phyloP scores from a whole-genome alignment of 2,888 invertebrate genomes.

The Synergus itoensis region DNA sequence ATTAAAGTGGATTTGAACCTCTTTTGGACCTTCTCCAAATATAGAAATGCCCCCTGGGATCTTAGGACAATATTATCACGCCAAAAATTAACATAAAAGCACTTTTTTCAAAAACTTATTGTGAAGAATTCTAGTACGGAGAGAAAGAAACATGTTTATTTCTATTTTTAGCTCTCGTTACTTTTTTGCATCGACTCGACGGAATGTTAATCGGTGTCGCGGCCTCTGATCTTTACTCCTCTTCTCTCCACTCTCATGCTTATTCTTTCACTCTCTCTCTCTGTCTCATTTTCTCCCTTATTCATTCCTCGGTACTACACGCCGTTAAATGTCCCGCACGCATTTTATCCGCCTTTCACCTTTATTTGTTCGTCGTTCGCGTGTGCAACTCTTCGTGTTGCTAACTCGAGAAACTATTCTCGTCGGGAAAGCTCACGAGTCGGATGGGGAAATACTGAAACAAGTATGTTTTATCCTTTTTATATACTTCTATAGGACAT shows the following conservation, averaged over 20 bases:
- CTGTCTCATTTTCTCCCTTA: conserved; percentile 45
- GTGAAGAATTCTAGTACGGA: not conserved
- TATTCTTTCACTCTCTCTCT: conserved; percentile 45
- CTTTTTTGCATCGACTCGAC: conserved; percentile 35
- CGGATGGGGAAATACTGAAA: conserved; percentile 11
- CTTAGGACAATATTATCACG: no score
- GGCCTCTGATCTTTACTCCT: conserved; percentile 49
- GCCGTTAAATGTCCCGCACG: conserved; percentile 62
- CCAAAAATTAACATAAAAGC: no score
- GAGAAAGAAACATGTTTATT: conserved; percentile 7
- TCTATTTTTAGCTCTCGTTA: conserved; percentile 19
- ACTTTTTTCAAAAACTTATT: not conserved
- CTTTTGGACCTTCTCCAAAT: no score
- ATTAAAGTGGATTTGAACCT: no score
- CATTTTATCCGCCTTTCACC: conserved; percentile 61
- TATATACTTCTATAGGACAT: conserved; percentile 7
- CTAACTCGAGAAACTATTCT: conserved; percentile 33
- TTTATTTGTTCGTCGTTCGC: conserved; percentile 63
- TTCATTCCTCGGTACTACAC: conserved; percentile 58
- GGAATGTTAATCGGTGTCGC: conserved; percentile 53
- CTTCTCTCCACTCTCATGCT: conserved; percentile 43
- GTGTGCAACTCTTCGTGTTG: conserved; percentile 50
- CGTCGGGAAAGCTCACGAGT: conserved; percentile 29
- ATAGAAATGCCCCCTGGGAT: no score
- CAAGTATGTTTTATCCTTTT: conserved; percentile 2